phyloP scores from a whole-genome alignment of 37 sponge, comb jelly and placozoan genomes.

The Beroe forskalii region DNA sequence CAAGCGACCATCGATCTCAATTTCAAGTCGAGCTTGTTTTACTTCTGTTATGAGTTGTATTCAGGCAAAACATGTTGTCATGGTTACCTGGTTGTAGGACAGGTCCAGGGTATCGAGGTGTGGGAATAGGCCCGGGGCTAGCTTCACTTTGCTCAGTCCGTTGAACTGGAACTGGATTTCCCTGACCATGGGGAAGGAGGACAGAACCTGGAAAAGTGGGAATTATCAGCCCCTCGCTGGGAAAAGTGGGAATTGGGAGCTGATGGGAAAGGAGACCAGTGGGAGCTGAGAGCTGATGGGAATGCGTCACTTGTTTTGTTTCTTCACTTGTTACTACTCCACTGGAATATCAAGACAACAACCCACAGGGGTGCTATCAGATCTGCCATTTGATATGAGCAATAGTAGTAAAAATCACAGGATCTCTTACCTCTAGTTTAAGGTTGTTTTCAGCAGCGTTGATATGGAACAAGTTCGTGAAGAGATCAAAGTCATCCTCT shows the following conservation, averaged over 20 bases:
- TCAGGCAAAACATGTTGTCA: too few species aligned
- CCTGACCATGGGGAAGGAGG: constrained; percentile 40
- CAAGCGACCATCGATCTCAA: too few species aligned
- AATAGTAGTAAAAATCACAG: too few species aligned
- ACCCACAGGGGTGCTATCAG: too few species aligned
- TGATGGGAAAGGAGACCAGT: neutral
- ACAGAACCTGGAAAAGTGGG: neutral
- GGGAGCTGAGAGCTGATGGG: neutral
- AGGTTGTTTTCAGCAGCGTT: constrained; percentile 61
- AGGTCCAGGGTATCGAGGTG: constrained; percentile 47
- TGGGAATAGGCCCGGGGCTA: constrained; percentile 14
- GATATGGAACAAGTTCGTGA: constrained; percentile 59
- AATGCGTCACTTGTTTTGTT: neutral
- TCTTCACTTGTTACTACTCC: too few species aligned
- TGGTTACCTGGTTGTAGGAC: constrained; percentile 61
- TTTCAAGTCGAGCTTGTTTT: too few species aligned
- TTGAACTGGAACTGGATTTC: constrained; percentile 65
- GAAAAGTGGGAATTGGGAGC: neutral
- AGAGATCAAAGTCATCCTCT: constrained; percentile 59
- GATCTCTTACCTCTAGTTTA: constrained; percentile 45
- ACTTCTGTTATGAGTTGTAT: too few species aligned
- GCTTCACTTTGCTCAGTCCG: constrained; percentile 60
- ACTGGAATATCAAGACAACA: too few species aligned
- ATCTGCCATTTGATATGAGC: too few species aligned
- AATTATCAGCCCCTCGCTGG: neutral